These are phyloP conservation scores for Gila orcuttii DNA, from an alignment of 2,113 vertebrate genomes.

Conservation along the genomic window DNA sequence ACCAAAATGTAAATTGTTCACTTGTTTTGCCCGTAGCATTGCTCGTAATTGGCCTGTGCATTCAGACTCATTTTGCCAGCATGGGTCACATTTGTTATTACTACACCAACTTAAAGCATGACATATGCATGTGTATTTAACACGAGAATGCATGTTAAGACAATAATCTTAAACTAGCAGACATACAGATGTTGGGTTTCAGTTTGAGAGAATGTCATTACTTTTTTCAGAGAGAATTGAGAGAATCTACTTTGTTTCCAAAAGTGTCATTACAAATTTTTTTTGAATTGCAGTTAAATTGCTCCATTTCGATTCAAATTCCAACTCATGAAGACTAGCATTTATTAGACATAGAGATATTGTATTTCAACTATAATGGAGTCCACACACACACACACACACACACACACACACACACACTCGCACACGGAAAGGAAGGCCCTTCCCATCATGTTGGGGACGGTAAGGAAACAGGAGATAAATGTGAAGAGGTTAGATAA, in stretches of 20 bases:
- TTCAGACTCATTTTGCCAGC: too few relatives aligned
- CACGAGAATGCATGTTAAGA: neutral
- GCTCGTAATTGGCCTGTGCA: too few relatives aligned
- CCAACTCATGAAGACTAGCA: too few relatives aligned
- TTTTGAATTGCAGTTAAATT: too few relatives aligned
- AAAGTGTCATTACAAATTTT: too few relatives aligned
- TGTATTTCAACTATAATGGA: neutral
- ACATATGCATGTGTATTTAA: neutral
- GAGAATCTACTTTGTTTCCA: too few relatives aligned
- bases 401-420: neutral
- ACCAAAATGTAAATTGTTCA: too few relatives aligned
- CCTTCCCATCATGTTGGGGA: slow-evolving; percentile 36
- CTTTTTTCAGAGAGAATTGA: too few relatives aligned
- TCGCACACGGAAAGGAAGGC: slow-evolving; percentile 33
- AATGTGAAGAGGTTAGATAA: slow-evolving; percentile 54
- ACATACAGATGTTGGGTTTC: neutral
- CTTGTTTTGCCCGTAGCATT: too few relatives aligned
- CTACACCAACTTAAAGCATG: neutral
- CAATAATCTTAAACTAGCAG: too few relatives aligned
- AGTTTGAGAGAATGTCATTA: neutral
- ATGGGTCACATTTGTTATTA: neutral
- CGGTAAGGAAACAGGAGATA: slow-evolving; percentile 53
- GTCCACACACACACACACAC: slow-evolving; percentile 31
- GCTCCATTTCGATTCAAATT: too few relatives aligned
- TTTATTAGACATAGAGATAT: neutral